Evolutionary conservation across 1,140 invertebrate species (phyloP).

Genomic region (Bombyx mandarina): DNA sequence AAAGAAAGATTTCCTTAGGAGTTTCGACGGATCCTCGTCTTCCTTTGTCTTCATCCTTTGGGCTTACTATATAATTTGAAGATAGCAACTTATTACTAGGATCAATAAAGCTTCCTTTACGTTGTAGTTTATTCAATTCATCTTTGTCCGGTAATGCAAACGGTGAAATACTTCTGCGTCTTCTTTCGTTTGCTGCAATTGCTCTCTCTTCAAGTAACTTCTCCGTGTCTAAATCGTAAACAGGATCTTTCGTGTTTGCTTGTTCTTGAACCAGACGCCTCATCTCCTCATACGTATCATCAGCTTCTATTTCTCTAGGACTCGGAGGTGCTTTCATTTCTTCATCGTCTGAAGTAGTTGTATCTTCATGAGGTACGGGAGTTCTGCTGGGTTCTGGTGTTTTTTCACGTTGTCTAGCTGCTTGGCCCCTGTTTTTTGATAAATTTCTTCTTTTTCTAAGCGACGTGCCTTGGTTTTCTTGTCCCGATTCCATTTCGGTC

Average conservation of each 20-base stretch:
- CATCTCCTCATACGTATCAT: slow-evolving; percentile 67
- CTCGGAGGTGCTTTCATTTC: slow-evolving; percentile 38
- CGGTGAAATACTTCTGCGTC: slow-evolving; percentile 66
- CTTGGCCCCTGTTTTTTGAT: slow-evolving; percentile 66
- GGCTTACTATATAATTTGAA: slow-evolving; percentile 54
- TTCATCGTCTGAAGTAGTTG: slow-evolving; percentile 65
- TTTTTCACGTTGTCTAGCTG: slow-evolving; percentile 69
- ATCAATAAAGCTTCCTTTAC: slow-evolving; percentile 68
- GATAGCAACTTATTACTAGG: slow-evolving; percentile 62
- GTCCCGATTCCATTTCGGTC: slow-evolving; percentile 52
- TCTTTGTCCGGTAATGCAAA: slow-evolving; percentile 59
- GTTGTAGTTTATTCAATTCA: slow-evolving; percentile 39
- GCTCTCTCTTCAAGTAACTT: slow-evolving; percentile 58
- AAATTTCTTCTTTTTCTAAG: slow-evolving; percentile 68
- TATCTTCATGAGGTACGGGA: slow-evolving; percentile 55
- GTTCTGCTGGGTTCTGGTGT: slow-evolving; percentile 69
- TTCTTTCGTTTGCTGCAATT: slow-evolving; percentile 54
- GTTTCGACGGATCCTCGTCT: slow-evolving; percentile 39
- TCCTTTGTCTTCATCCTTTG: slow-evolving; percentile 55
- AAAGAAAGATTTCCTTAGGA: slow-evolving; percentile 28
- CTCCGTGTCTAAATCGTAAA: slow-evolving; percentile 62
- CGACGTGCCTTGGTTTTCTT: slow-evolving; percentile 59
- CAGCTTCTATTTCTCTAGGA: slow-evolving; percentile 61
- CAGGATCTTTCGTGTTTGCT: slow-evolving; percentile 54
- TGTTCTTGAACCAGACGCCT: slow-evolving; percentile 60